Evolutionary conservation across 2,888 invertebrate genomes (phyloP).

Genomic region (Epirrhoe tristata): DNA sequence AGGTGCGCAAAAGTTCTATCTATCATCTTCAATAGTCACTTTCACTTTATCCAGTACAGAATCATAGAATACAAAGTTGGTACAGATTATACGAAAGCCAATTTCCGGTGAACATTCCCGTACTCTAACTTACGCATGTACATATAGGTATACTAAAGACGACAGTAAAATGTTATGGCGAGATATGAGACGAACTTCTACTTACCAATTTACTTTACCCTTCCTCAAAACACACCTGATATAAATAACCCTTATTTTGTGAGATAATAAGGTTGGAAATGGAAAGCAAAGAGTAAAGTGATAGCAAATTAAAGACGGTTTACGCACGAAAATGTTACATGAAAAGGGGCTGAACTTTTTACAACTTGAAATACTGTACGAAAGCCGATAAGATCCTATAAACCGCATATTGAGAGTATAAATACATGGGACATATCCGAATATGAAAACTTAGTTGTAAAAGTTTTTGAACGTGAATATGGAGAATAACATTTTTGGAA

Average conservation of each 20-base stretch:
- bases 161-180: slow-evolving; percentile 80
- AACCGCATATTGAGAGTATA: slow-evolving; percentile 63
- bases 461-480: slow-evolving; percentile 17
- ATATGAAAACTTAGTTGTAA: slow-evolving; percentile 34
- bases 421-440: slow-evolving; percentile 58
- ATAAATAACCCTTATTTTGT: slow-evolving; percentile 44
- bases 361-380: slow-evolving; percentile 74
- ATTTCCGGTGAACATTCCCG: slow-evolving; percentile 69
- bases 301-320: slow-evolving; percentile 49
- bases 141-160: slow-evolving; percentile 58
- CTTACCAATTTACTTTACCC: slow-evolving; percentile 49
- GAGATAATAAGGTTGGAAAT: slow-evolving; percentile 36
- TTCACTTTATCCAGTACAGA: slow-evolving; percentile 26
- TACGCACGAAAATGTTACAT: slow-evolving; percentile 67
- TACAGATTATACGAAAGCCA: slow-evolving; percentile 68
- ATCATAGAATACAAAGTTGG: slow-evolving; percentile 55
- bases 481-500: background rate
- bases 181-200: slow-evolving; percentile 72
- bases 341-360: slow-evolving; percentile 75
- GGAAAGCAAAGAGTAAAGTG: slow-evolving; percentile 8
- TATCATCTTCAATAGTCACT: slow-evolving; percentile 12
- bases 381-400: slow-evolving; percentile 76
- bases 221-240: slow-evolving; percentile 25
- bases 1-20: slow-evolving; percentile 16
- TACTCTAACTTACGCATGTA: slow-evolving; percentile 57